Evolutionary conservation across 2,113 vertebrate species (phyloP).

Genomic region (Fukomys damarensis): DNA sequence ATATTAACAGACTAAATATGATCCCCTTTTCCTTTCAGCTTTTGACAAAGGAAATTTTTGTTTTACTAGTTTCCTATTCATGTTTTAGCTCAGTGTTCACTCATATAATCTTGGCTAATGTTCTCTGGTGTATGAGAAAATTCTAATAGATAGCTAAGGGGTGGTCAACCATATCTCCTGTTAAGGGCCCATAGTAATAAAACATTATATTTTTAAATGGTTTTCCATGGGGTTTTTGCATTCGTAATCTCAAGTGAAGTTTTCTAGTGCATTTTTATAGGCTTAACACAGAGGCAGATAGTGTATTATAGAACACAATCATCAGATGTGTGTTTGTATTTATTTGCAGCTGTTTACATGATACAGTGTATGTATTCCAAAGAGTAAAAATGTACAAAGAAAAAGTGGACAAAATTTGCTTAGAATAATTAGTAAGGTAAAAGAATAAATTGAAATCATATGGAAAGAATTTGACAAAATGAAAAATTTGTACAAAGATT

Average conservation of each 20-base stretch:
- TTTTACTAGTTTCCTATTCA: conserved; percentile 7
- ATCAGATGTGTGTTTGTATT: conserved; percentile 2
- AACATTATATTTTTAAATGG: conserved; percentile 15
- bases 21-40: neutral
- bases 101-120: neutral
- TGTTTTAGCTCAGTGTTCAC: neutral
- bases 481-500: neutral
- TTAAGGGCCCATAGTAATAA: conserved; percentile 21
- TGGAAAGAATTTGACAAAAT: neutral
- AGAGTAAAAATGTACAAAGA: neutral
- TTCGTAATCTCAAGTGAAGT: neutral
- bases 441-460: neutral
- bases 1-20: neutral
- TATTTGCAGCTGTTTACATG: neutral
- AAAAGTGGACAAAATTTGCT: neutral
- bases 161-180: neutral
- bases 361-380: neutral
- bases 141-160: neutral
- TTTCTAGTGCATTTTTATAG: neutral
- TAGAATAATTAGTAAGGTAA: neutral
- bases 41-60: conserved; percentile 34
- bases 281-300: neutral
- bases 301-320: neutral
- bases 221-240: neutral
- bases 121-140: conserved; percentile 33